Percentiles rank a stretch among this genome's conserved stretches.
Conservation (phyloP, 2,113 vertebrate genomes). For the Pollachius pollachius region DNA sequence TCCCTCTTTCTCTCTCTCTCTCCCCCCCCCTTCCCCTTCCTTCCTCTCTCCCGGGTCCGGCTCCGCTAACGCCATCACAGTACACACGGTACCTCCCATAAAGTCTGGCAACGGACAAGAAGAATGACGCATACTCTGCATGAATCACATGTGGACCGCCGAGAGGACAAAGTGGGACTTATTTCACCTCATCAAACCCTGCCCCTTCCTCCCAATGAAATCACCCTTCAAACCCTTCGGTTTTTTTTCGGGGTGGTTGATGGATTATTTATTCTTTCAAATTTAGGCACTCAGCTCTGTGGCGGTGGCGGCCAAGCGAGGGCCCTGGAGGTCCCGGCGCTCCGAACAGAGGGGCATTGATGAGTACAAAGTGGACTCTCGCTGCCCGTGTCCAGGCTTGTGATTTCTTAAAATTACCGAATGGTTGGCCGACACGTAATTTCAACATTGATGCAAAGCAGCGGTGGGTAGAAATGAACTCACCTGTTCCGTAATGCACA, state of each 20-base stretch:
- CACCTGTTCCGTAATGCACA: constrained; percentile 53
- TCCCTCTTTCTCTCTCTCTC: no score
- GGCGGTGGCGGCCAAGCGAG: constrained; percentile 29
- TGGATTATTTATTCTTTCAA: constrained; percentile 64
- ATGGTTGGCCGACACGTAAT: constrained; percentile 62
- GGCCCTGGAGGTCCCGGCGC: constrained; percentile 28
- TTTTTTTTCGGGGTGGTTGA: constrained; percentile 1
- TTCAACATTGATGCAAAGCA: constrained; percentile 59
- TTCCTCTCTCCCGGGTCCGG: no score
- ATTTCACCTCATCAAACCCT: constrained; percentile 39
- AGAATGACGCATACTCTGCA: constrained; percentile 51
- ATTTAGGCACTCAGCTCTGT: constrained; percentile 49
- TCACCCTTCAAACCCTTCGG: constrained; percentile 45
- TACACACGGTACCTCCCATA: constrained; percentile 45
- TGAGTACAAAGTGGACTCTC: constrained; percentile 27
- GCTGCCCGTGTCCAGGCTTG: constrained; percentile 41
- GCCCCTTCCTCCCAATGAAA: constrained; percentile 48
- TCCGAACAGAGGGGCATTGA: constrained; percentile 64
- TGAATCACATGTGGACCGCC: constrained; percentile 63
- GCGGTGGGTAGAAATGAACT: constrained; percentile 52
- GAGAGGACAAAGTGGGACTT: constrained; percentile 32
- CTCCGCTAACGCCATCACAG: no score
- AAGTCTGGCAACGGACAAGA: constrained; percentile 48
- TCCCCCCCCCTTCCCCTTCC: no score
- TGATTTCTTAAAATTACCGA: constrained; percentile 63